phyloP scores from a whole-genome alignment of 2,113 vertebrate genomes.

The Propithecus coquereli region DNA sequence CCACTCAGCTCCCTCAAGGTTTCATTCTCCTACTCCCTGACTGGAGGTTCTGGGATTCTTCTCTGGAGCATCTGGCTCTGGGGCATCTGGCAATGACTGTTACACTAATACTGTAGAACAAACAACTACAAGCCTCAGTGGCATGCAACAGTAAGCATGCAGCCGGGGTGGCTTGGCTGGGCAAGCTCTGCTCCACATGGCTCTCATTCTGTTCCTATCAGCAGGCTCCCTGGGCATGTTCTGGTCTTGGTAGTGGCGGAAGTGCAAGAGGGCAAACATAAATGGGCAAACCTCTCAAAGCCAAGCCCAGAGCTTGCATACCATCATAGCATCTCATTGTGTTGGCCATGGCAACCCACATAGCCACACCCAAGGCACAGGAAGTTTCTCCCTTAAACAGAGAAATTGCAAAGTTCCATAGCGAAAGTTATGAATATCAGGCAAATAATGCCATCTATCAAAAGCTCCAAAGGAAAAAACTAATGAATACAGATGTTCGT shows the following conservation, averaged over 20 bases:
- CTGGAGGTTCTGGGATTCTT: background rate
- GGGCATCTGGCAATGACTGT: background rate
- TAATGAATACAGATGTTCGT: background rate
- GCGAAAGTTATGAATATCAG: background rate
- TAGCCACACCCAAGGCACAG: background rate
- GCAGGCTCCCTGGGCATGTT: background rate
- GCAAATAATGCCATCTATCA: background rate
- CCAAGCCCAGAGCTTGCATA: background rate
- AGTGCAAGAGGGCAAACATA: background rate
- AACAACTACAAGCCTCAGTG: background rate
- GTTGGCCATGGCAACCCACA: background rate
- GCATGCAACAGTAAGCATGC: background rate
- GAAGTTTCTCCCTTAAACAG: background rate
- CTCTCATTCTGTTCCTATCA: background rate
- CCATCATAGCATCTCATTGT: background rate
- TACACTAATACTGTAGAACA: background rate
- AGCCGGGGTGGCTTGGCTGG: background rate
- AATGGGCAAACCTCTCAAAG: background rate
- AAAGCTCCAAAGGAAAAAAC: background rate
- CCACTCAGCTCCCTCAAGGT: background rate
- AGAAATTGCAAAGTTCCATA: background rate
- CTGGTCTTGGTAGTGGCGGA: background rate
- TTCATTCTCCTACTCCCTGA: background rate
- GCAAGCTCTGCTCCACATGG: background rate
- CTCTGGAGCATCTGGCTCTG: background rate